Conservation (phyloP, 2,797 vertebrate species). For the Scolopax bukidnonensis region DNA sequence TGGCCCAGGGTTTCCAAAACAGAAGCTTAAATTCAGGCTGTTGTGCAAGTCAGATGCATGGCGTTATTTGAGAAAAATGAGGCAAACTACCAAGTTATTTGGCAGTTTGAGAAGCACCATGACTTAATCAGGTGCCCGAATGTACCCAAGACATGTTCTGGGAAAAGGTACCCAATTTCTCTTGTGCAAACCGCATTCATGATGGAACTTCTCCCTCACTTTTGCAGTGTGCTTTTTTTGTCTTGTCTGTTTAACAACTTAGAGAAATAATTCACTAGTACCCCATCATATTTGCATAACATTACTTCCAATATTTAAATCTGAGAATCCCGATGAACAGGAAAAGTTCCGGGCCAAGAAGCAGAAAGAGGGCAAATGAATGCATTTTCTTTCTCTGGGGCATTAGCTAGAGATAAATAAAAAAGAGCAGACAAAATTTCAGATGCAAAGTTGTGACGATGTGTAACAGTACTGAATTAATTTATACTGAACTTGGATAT, state of each 20-base stretch:
- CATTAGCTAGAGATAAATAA: not conserved
- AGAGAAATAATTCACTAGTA: not conserved
- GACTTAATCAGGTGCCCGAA: not conserved
- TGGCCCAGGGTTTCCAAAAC: not conserved
- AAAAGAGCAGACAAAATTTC: not conserved
- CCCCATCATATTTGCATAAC: not conserved
- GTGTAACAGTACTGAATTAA: not conserved
- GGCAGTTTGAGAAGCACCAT: not conserved
- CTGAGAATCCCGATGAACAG: not conserved
- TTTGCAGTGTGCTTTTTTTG: not conserved
- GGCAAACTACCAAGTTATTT: not conserved
- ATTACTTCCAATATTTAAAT: not conserved
- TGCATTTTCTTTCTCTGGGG: not conserved
- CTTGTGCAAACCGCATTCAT: not conserved
- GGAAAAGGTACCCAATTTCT: not conserved
- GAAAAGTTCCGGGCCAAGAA: not conserved
- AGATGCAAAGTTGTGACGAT: not conserved
- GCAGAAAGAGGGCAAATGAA: not conserved
- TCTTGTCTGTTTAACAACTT: not conserved
- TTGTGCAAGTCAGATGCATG: not conserved
- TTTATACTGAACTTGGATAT: not conserved
- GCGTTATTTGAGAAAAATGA: not conserved
- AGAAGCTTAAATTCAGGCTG: not conserved
- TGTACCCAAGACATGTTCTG: fast-evolving
- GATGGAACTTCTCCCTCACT: not conserved